Evolutionary conservation across 2,113 vertebrate genomes (phyloP), one percentile per base, ranked within the genome.

Genomic region (Tetraodon nigroviridis): DNA sequence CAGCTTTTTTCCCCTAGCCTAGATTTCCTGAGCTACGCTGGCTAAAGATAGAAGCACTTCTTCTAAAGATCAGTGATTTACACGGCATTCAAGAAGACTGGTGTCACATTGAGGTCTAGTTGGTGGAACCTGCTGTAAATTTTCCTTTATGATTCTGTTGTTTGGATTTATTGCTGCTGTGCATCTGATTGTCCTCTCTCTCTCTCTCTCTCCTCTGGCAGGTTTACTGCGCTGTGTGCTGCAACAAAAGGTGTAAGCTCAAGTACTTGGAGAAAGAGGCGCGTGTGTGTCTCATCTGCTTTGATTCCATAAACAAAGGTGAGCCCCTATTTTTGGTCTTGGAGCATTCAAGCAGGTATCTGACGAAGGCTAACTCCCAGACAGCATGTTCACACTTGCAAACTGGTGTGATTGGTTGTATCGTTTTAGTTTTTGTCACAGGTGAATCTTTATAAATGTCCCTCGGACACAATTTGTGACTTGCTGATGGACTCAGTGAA

Each of bases 191-290:
- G 46, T 10, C n/a, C 16, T 19, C 46, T 46, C 44, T 0, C 18
- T 61, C 49, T 67, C 16, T 18, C 46, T 45, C 44, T 0, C 18
- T 61, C 49, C 41, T 55, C 57, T 80, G 76, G 45, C 85, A 99
- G 97, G 94, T 98, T 5, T 99, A 94, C 85, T 99, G 97, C 76
- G 90, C 92, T 6, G 79, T 78, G 52, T 99, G 96, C 89, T 99
- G 97, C 88, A 96, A 90, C 85, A 90, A 90, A 57, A 98, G 92
- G 79, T 95, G 92, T 85, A 94, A 93, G 73, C 90, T 99, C 4
- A 93, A 93, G 7, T 99, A 96, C 76, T 71, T 98, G 88, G 95
- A 97, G 46, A 98, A 97, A 73, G 97, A 98, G 87, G 96, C 95
- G 62, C 93, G 96, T 65, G 95, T 99, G 44, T 99, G 97, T 70